Evolutionary conservation across 2,797 vertebrate genomes (phyloP).

Genomic region (Acipenser ruthenus): DNA sequence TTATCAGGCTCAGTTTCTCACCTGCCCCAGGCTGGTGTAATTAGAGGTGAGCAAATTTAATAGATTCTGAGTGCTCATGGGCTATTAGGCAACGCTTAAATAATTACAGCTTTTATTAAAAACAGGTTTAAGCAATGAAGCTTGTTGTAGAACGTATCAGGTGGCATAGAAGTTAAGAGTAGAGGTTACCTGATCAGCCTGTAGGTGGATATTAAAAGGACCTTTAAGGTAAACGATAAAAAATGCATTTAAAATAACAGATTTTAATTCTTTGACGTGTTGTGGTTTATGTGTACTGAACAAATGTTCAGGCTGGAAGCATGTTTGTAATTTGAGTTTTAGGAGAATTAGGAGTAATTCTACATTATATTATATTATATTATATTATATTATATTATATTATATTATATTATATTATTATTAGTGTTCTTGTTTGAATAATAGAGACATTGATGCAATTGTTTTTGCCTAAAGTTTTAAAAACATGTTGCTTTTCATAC

Average conservation of each 20-base stretch:
- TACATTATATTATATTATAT: constrained; percentile 23
- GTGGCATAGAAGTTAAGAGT: constrained; percentile 57
- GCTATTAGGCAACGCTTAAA: constrained; percentile 62
- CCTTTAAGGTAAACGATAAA: constrained; percentile 49
- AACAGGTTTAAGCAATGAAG: constrained; percentile 70
- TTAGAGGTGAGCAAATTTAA: constrained; percentile 82
- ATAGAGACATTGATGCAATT: no score
- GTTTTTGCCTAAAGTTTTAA: no score
- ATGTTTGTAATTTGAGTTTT: constrained; percentile 36
- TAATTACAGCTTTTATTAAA: constrained; percentile 78
- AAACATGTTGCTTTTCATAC: no score
- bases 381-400: constrained; percentile 3
- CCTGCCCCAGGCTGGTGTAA: constrained; percentile 74
- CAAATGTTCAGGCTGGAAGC: constrained; percentile 20
- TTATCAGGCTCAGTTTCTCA: constrained; percentile 79
- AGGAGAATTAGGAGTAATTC: constrained; percentile 40
- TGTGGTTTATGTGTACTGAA: constrained; percentile 12
- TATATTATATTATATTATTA: no score
- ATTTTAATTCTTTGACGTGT: constrained; percentile 37
- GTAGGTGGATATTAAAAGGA: constrained; percentile 50
- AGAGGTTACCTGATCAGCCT: constrained; percentile 52
- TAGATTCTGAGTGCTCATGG: constrained; percentile 58
- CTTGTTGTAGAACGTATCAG: constrained; percentile 66
- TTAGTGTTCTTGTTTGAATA: no score
- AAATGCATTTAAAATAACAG: constrained; percentile 50